These are phyloP conservation scores for Eupeodes luniger DNA, from an alignment of 2,888 invertebrate species.

Conservation along the genomic window DNA sequence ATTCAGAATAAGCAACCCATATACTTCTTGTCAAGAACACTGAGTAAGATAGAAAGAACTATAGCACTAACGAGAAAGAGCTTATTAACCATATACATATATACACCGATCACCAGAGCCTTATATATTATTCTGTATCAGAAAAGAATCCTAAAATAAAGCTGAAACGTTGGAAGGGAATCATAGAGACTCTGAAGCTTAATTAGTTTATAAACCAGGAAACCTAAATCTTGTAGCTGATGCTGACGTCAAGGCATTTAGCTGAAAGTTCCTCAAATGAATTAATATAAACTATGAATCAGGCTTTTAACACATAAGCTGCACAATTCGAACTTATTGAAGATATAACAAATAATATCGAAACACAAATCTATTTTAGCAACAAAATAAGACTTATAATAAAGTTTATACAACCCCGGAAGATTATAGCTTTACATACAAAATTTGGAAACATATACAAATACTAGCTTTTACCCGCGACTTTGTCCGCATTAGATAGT, in stretches of 20 bases:
- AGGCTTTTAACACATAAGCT: conserved; percentile 28
- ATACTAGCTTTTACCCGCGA: no score
- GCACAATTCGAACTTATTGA: no score
- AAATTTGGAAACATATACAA: no score
- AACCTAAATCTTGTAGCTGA: conserved; percentile 7
- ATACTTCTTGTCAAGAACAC: conserved; percentile 1
- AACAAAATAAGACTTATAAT: no score
- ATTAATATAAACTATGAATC: conserved; percentile 1
- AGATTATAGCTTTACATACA: no score
- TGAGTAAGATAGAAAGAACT: background rate
- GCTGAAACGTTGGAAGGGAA: no score
- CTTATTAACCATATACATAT: conserved; percentile 1
- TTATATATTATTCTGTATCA: background rate
- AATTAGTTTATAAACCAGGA: conserved; percentile 8
- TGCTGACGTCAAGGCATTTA: background rate
- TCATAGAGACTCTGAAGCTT: background rate
- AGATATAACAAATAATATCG: no score
- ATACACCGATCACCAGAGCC: conserved; percentile 17
- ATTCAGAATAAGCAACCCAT: conserved; percentile 3
- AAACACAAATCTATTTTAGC: no score
- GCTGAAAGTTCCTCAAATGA: background rate
- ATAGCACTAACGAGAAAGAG: background rate
- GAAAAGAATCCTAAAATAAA: no score
- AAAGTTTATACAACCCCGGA: no score
- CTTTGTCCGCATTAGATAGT: no score